Evolutionary conservation across 2,797 vertebrate genomes (phyloP), one percentile per base, ranked within the genome.

Genomic region (Schizopygopsis malacanthus): DNA sequence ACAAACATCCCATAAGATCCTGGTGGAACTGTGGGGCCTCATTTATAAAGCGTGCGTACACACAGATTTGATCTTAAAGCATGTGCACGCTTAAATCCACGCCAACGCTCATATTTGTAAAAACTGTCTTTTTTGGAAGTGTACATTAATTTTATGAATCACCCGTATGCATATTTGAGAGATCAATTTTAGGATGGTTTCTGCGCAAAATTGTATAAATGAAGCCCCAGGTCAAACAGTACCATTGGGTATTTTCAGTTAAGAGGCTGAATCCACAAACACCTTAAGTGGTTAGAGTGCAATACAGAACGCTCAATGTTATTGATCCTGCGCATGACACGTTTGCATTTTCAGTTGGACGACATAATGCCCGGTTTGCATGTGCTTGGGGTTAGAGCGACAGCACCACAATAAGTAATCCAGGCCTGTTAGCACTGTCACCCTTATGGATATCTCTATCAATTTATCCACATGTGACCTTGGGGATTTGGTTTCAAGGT

Each of bases 391-490:
- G 28, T 71, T 39, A 70, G 61, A 69, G 18, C 69, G 72, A 82
- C 72, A 69, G 22, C n/a, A 43, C 13, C 39, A 56, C 54, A n/a
- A 77, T 28, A 6, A 4, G 4, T 87, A 82, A 78, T 83, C 81
- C 75, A 71, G 52, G 54, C n/a, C 43, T 61, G 85, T 78, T 82
- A 89, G 47, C 63, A 81, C 87, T 87, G 76, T 72, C 87, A 90
- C 85, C 77, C 88, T 70, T 84, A 47, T 79, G 52, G 65, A 20
- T 82, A 45, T 78, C 73, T 25, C 61, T 50, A 33, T 82, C 16
- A 25, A 13, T 85, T 52, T 76, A 41, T 77, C 12, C 59, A 2
- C 18, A 12, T n/a, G 37, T 79, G 67, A 84, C 79, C 52, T 88
- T 88, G 79, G 20, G 39, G 73, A 61, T 85, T 67, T 80, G 61